Evolutionary conservation across 2,888 invertebrate species (phyloP).

Genomic region (Serrognathus titanus): DNA sequence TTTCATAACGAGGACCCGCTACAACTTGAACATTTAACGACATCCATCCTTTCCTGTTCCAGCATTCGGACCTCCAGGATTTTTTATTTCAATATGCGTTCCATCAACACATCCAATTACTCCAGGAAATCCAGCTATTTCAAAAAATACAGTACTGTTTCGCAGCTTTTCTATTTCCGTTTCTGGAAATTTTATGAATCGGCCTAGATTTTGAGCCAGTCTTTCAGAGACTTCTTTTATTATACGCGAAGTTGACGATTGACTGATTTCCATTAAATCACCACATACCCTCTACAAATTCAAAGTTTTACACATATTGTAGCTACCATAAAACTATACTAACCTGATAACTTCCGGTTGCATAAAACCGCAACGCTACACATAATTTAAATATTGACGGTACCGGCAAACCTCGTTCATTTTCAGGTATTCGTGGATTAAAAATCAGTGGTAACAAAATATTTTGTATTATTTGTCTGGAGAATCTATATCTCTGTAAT

Average conservation of each 20-base stretch:
- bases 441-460: no score
- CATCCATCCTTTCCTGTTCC: no score
- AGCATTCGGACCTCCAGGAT: no score
- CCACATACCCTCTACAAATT: conserved; percentile 1
- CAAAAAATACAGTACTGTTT: background rate
- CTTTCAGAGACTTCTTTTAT: background rate
- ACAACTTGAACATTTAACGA: no score
- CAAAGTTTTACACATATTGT: background rate
- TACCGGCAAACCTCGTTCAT: background rate
- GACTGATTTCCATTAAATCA: background rate
- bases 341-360: conserved; percentile 4
- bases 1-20: no score
- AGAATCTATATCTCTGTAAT: no score
- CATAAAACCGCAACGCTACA: background rate
- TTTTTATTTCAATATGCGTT: no score
- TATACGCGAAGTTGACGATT: background rate
- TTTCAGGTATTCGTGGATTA: no score
- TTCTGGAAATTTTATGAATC: background rate
- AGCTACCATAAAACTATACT: background rate
- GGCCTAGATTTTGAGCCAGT: background rate
- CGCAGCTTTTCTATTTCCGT: background rate
- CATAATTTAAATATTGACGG: conserved; percentile 1
- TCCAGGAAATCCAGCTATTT: conserved; percentile 9
- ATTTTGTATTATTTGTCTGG: no score
- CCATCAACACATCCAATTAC: conserved; percentile 8